Percentiles rank a stretch among this genome's conserved stretches.
Evolutionary conservation across 1,140 invertebrate species (phyloP).

Genomic region (Zaprionus africanus): DNA sequence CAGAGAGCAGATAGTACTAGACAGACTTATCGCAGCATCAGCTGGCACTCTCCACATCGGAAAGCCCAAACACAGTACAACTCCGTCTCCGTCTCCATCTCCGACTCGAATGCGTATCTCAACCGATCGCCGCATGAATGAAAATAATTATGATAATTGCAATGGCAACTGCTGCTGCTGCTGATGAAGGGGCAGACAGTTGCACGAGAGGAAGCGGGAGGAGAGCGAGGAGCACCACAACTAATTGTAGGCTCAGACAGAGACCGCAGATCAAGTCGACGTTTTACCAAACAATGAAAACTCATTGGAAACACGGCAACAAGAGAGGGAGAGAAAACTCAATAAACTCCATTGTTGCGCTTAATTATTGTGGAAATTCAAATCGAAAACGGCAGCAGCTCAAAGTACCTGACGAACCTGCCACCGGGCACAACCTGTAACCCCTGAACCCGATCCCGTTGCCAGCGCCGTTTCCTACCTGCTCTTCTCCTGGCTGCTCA

Average conservation of each 20-base stretch:
- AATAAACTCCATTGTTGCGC: slow-evolving; percentile 80
- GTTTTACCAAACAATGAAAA: slow-evolving; percentile 40
- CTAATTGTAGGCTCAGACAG: slow-evolving; percentile 73
- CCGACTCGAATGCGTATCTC: slow-evolving; percentile 38
- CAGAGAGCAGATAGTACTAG: not conserved
- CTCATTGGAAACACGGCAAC: slow-evolving; percentile 2
- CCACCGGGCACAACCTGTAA: slow-evolving; percentile 7
- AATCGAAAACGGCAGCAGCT: slow-evolving; percentile 59
- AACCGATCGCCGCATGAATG: slow-evolving; percentile 70
- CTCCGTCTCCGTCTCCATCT: not conserved
- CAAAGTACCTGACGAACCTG: slow-evolving; percentile 47
- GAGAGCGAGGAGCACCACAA: slow-evolving; percentile 27
- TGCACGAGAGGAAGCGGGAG: slow-evolving; percentile 7
- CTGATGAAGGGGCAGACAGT: slow-evolving; percentile 15
- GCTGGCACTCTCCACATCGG: slow-evolving; percentile 32
- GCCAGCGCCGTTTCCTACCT: slow-evolving; percentile 27
- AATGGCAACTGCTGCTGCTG: slow-evolving; percentile 54
- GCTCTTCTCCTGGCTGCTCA: slow-evolving; percentile 18
- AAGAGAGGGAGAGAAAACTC: slow-evolving; percentile 51
- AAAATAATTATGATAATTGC: slow-evolving; percentile 83
- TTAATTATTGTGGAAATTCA: slow-evolving; percentile 82
- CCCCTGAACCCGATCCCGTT: not conserved
- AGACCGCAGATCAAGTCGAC: slow-evolving; percentile 57
- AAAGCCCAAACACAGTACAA: slow-evolving; percentile 18
- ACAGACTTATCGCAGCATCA: slow-evolving; percentile 66